Conservation (phyloP, 2,888 invertebrate species). For the Spialia ferax region DNA sequence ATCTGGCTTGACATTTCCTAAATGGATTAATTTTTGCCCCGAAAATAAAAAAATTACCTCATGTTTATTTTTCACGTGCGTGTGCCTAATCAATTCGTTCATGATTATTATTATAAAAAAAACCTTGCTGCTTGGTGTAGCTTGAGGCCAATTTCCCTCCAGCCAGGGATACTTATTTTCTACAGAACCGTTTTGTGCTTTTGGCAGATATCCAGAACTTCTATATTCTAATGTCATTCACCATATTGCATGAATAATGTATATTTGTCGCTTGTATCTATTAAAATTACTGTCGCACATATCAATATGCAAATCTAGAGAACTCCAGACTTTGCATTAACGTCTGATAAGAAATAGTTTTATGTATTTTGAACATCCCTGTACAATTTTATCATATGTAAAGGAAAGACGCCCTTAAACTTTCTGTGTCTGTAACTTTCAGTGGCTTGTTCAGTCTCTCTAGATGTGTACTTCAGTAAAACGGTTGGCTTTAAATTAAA, state of each 20-base stretch:
- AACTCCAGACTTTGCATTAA: not conserved
- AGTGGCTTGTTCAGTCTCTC: too few species aligned
- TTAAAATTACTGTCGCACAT: constrained; percentile 21
- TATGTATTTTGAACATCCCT: constrained; percentile 20
- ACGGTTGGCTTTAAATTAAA: too few species aligned
- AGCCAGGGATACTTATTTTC: constrained; percentile 10
- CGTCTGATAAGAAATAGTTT: constrained; percentile 1
- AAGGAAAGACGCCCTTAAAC: constrained; percentile 19
- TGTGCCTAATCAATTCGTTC: constrained; percentile 43
- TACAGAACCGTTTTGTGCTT: constrained; percentile 16
- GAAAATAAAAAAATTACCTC: constrained; percentile 4
- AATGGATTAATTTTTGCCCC: constrained; percentile 9
- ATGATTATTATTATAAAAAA: constrained; percentile 2
- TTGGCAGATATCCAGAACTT: constrained; percentile 29
- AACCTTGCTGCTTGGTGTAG: not conserved
- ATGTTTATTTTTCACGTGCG: constrained; percentile 39
- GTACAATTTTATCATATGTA: constrained; percentile 1
- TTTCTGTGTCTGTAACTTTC: not conserved
- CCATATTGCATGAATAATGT: constrained; percentile 29
- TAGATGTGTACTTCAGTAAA: too few species aligned
- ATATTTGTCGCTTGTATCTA: constrained; percentile 18
- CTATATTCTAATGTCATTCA: constrained; percentile 26
- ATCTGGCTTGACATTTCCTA: constrained; percentile 13
- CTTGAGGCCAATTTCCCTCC: constrained; percentile 2
- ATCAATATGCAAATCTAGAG: constrained; percentile 16